Percentiles rank a stretch among this genome's conserved stretches.
Conservation (phyloP, 2,888 invertebrate species). For the Falcaria lacertinaria region DNA sequence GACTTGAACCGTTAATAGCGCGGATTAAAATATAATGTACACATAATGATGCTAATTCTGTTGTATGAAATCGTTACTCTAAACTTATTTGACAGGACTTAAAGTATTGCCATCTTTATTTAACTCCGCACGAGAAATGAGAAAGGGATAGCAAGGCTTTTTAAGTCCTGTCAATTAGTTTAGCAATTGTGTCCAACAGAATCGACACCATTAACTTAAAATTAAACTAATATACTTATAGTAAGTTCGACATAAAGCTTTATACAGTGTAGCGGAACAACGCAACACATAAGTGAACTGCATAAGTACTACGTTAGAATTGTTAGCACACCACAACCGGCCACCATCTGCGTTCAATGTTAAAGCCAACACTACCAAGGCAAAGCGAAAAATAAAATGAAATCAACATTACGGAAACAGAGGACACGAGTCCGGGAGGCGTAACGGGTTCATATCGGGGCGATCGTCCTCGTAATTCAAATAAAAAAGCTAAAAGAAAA, state of each 20-base stretch:
- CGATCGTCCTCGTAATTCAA: conserved; percentile 39
- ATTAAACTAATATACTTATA: neutral
- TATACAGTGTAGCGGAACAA: conserved; percentile 55
- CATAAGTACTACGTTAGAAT: conserved; percentile 61
- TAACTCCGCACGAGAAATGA: too few species aligned
- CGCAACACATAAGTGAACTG: conserved; percentile 63
- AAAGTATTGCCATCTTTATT: too few species aligned
- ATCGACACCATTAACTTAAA: neutral
- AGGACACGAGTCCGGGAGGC: conserved; percentile 76
- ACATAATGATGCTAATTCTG: too few species aligned
- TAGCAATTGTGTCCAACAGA: too few species aligned
- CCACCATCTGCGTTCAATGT: conserved; percentile 66
- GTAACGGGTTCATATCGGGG: conserved; percentile 40
- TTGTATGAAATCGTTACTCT: too few species aligned
- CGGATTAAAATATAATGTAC: too few species aligned
- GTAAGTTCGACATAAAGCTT: conserved; percentile 37
- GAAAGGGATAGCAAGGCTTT: too few species aligned
- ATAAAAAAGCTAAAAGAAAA: conserved; percentile 65
- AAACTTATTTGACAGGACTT: neutral
- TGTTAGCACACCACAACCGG: conserved; percentile 76
- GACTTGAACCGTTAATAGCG: neutral
- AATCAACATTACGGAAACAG: conserved; percentile 77
- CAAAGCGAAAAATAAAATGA: conserved; percentile 71
- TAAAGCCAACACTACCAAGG: conserved; percentile 77
- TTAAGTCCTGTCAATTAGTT: too few species aligned